Percentiles rank a stretch among this genome's conserved stretches.
phyloP scores from a whole-genome alignment of 2,888 invertebrate genomes.

The Apamea anceps region DNA sequence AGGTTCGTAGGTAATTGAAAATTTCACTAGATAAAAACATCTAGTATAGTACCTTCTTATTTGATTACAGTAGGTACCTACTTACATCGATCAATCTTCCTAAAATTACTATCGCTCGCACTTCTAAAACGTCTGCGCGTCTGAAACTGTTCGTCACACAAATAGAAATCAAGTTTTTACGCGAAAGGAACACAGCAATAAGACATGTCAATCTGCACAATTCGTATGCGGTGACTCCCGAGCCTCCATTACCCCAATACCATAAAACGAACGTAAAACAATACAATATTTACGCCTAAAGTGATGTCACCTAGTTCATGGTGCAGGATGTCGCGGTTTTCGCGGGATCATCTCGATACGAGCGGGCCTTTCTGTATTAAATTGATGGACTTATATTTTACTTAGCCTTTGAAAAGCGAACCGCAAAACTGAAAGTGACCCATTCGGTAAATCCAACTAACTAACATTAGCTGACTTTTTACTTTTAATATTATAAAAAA shows the following conservation, averaged over 20 bases:
- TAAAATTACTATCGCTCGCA: background rate
- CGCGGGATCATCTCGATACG: constrained; percentile 12
- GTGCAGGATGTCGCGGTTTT: background rate
- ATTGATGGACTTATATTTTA: background rate
- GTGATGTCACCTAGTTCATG: constrained; percentile 59
- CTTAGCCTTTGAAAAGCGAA: no score
- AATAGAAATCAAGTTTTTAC: constrained; percentile 41
- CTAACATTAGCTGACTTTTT: background rate
- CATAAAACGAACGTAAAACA: constrained; percentile 77
- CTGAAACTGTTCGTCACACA: background rate
- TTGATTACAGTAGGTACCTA: background rate
- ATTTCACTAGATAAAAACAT: background rate
- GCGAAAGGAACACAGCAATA: constrained; percentile 43
- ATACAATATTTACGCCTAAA: constrained; percentile 73
- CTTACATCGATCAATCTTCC: background rate
- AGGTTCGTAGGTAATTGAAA: background rate
- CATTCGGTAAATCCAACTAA: background rate
- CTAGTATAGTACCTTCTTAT: background rate
- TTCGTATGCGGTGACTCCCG: constrained; percentile 71
- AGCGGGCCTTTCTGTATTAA: background rate
- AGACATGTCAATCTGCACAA: constrained; percentile 56
- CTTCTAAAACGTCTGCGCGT: background rate
- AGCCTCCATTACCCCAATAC: constrained; percentile 70
- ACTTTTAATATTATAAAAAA: background rate
- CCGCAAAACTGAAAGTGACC: background rate